A percentile compares a stretch with the other conserved stretches of the same genome.
Conservation (phyloP, 2,797 vertebrate species). For the Syngnathus acus region DNA sequence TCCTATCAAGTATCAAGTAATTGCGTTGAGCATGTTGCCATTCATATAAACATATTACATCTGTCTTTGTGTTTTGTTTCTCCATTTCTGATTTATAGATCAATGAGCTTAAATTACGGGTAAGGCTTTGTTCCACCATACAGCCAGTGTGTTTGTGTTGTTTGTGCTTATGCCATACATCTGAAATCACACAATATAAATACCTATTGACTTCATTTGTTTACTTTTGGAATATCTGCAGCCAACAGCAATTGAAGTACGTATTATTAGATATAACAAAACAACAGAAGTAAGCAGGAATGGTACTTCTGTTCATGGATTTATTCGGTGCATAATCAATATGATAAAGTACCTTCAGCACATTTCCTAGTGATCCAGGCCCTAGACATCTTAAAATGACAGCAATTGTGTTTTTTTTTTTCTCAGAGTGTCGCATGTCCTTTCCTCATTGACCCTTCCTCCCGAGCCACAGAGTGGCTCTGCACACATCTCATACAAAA, state of each 20-base stretch:
- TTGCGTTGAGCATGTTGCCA: slow-evolving; percentile 6
- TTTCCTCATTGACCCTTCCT: slow-evolving; percentile 94
- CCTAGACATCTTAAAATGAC: neutral
- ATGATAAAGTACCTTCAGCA: neutral
- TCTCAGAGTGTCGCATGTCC: slow-evolving; percentile 87
- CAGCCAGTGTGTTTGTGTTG: slow-evolving; percentile 4
- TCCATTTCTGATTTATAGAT: slow-evolving; percentile 69
- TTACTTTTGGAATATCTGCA: neutral
- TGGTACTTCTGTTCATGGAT: neutral
- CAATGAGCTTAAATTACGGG: slow-evolving; percentile 71
- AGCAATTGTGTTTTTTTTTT: slow-evolving; percentile 5
- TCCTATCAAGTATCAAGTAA: neutral
- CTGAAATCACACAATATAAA: neutral
- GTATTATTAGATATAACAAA: neutral
- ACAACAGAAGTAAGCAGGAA: neutral
- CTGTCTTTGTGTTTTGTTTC: slow-evolving; percentile 46
- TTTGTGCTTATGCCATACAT: neutral
- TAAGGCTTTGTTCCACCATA: slow-evolving; percentile 57
- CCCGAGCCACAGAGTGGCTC: slow-evolving; percentile 90
- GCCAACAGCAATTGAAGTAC: neutral
- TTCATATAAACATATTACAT: slow-evolving; percentile 37
- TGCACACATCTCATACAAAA: slow-evolving; percentile 84
- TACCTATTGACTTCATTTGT: neutral
- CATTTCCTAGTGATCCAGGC: neutral
- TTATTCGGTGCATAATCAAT: neutral